Evolutionary conservation across 1,140 invertebrate genomes (phyloP), one percentile per base, ranked within the genome.

Genomic region (Drosophila ohnishii): DNA sequence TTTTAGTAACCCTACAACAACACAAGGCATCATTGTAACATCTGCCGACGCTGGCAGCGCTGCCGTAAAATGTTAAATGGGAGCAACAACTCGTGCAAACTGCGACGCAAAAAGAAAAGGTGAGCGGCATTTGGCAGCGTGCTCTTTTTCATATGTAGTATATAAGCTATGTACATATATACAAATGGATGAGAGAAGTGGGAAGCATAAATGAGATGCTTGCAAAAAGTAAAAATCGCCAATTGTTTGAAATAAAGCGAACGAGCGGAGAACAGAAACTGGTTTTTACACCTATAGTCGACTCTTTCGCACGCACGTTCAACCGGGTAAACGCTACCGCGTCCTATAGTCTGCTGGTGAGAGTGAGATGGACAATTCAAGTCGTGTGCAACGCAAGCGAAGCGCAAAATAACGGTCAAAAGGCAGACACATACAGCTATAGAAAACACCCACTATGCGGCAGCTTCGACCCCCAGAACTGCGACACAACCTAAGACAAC

Each of bases 81-180:
- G 78, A 87, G 75, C 83, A 86, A 86, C 78, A 86, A 86, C 82
- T 86, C 75, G 63, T 76, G 75, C 78, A 86, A 87, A 87, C 83
- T 86, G 83, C 79, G 83, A 62, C 83, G 78, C 79, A 82, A 87
- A 86, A 86, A 73, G 56, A 62, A 65, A 84, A 82, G 83, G 82
- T 83, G 80, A 83, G 80, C 80, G 80, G 53, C 69, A 77, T 64
- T 59, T 69, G 75, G 58, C 77, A 62, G 60, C 65, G 64, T 64
- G 76, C 61, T 64, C 67, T 76, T 67, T 65, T 59, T 44, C 60
- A 80, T 71, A 59, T 69, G 45, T 30, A 50, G 9, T 66, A 66
- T 62, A 72, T 47, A 65, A 45, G 50, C 50, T 28, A 8, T 66
- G 35, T 65, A 59, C 47, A 73, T 65, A 59, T 48, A 73, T 65